phyloP scores from a whole-genome alignment of 2,888 invertebrate species.

The Agapetus fuscipes region DNA sequence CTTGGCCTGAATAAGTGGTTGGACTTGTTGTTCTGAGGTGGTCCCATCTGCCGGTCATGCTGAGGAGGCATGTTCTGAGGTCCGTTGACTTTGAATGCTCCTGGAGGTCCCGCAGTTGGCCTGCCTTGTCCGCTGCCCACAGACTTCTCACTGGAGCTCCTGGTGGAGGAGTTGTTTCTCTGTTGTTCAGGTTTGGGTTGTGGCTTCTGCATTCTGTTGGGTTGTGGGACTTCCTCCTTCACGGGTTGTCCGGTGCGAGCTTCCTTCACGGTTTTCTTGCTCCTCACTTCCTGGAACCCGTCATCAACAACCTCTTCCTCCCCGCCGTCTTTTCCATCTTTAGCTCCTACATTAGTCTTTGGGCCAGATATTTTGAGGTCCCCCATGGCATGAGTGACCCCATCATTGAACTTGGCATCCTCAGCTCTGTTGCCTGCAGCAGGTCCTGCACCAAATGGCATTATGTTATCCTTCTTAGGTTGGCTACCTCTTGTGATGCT shows the following conservation, averaged over 20 bases:
- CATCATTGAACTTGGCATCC: conserved; percentile 44
- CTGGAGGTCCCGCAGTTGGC: conserved; percentile 9
- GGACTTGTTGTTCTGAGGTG: conserved; percentile 29
- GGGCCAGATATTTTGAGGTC: neutral
- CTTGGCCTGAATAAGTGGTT: conserved; percentile 42
- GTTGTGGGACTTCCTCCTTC: conserved; percentile 15
- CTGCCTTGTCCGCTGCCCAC: conserved; percentile 21
- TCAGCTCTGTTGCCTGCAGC: conserved; percentile 38
- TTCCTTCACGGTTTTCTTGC: conserved; percentile 65
- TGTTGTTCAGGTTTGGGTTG: conserved; percentile 29
- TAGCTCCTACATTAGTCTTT: neutral
- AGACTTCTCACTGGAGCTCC: conserved; percentile 37
- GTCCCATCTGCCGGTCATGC: conserved; percentile 41
- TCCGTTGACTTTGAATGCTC: conserved; percentile 22
- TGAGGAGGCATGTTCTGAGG: conserved; percentile 40
- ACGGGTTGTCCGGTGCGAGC: conserved; percentile 26
- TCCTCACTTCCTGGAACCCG: conserved; percentile 78
- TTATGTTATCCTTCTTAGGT: conserved; percentile 24
- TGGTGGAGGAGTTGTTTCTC: conserved; percentile 37
- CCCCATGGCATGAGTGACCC: conserved; percentile 42
- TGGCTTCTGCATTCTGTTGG: conserved; percentile 32
- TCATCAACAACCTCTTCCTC: conserved; percentile 46
- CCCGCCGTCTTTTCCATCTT: conserved; percentile 23
- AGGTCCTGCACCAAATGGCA: conserved; percentile 11
- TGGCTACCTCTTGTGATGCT: conserved; percentile 27